These are phyloP conservation scores for Drosophila miranda DNA, from an alignment of 1,140 invertebrate genomes.

Conservation along the genomic window DNA sequence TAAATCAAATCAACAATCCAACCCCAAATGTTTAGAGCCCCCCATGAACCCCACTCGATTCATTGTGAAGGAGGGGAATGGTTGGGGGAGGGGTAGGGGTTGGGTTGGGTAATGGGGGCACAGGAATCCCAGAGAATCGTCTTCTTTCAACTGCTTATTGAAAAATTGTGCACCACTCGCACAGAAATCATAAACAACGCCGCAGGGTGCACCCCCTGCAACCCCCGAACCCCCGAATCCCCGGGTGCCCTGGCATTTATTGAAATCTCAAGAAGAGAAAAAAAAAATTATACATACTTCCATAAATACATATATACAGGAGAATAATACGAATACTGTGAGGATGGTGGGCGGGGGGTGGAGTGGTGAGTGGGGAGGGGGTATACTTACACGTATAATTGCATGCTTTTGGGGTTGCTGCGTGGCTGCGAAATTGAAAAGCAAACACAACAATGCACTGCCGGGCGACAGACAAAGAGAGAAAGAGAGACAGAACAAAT, in stretches of 20 bases:
- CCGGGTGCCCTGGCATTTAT: slow-evolving; percentile 59
- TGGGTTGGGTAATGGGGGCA: no score
- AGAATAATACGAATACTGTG: no score
- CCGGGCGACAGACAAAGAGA: background rate
- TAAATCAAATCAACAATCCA: slow-evolving; percentile 58
- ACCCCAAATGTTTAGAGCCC: slow-evolving; percentile 3
- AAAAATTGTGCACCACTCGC: slow-evolving; percentile 66
- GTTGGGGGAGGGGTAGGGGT: background rate
- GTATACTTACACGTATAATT: slow-evolving; percentile 42
- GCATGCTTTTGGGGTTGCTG: slow-evolving; percentile 74
- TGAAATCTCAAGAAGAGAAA: slow-evolving; percentile 58
- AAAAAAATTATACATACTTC: slow-evolving; percentile 26
- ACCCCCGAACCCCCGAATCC: no score
- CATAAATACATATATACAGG: no score
- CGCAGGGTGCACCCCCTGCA: slow-evolving; percentile 36
- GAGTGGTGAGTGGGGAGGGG: no score
- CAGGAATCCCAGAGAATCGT: slow-evolving; percentile 1
- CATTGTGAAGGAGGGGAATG: background rate
- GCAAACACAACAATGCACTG: slow-evolving; percentile 42
- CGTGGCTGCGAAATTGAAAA: slow-evolving; percentile 59
- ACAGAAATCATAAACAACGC: slow-evolving; percentile 76
- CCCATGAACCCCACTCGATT: slow-evolving; percentile 22
- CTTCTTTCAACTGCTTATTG: slow-evolving; percentile 64
- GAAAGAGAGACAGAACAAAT: background rate
- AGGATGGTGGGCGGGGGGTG: no score